Evolutionary conservation across 2,113 vertebrate genomes (phyloP).

Genomic region (Solea senegalensis): DNA sequence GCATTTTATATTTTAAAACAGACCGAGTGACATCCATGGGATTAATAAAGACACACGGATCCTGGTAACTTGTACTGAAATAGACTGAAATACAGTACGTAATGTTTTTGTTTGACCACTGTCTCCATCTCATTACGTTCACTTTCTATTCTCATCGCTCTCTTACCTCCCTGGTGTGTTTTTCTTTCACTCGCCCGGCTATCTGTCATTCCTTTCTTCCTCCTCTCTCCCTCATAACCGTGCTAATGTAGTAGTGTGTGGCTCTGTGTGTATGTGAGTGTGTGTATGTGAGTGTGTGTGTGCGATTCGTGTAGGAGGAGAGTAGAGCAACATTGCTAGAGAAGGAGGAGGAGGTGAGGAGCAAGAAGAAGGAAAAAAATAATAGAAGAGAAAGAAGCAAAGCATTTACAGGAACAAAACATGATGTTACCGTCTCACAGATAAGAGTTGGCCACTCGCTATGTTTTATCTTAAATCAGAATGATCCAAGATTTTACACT

Average conservation of each 20-base stretch:
- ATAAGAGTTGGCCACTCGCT: constrained; percentile 67
- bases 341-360: constrained; percentile 68
- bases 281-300: constrained; percentile 46
- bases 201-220: constrained; percentile 25
- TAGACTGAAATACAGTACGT: background rate
- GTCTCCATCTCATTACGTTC: constrained; percentile 2
- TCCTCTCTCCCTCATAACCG: constrained; percentile 34
- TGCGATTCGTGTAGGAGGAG: constrained; percentile 38
- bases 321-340: constrained; percentile 60
- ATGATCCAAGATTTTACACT: constrained; percentile 34
- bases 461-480: constrained; percentile 50
- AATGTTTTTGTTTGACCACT: constrained; percentile 3
- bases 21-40: background rate
- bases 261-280: constrained; percentile 47
- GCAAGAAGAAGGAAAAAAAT: constrained; percentile 33
- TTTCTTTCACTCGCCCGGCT: constrained; percentile 21
- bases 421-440: constrained; percentile 66
- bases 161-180: constrained; percentile 30
- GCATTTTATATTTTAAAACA: background rate
- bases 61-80: background rate
- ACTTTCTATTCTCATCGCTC: constrained; percentile 18
- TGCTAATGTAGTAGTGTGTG: constrained; percentile 56
- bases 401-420: constrained; percentile 67
- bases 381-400: constrained; percentile 34
- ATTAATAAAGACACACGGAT: too few species aligned